These are phyloP conservation scores for Asobara japonica DNA, from an alignment of 1,140 invertebrate species.

Conservation along the genomic window DNA sequence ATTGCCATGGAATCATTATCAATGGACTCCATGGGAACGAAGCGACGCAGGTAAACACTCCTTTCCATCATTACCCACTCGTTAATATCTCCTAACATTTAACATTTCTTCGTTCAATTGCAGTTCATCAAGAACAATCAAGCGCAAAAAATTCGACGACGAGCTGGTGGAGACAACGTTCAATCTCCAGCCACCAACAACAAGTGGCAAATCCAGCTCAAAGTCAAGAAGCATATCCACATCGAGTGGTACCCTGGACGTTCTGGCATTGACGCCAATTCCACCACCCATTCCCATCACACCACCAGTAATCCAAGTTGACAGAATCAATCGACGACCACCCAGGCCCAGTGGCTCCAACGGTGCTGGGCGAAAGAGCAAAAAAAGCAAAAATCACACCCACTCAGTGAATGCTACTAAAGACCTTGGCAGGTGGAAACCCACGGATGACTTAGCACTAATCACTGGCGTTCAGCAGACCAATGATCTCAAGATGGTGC, in stretches of 20 bases:
- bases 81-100: too few relatives aligned
- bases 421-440: slow-evolving; percentile 96
- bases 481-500: slow-evolving; percentile 71
- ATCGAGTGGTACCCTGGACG: slow-evolving; percentile 59
- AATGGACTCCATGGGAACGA: slow-evolving; percentile 58
- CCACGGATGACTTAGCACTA: slow-evolving; percentile 93
- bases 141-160: slow-evolving; percentile 95
- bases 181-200: slow-evolving; percentile 75
- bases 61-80: neutral
- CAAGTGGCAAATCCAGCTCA: slow-evolving; percentile 70
- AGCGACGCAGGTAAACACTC: slow-evolving; percentile 54
- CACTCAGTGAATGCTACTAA: slow-evolving; percentile 71
- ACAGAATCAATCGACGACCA: slow-evolving; percentile 54
- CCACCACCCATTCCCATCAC: slow-evolving; percentile 45
- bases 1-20: slow-evolving; percentile 55
- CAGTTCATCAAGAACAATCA: slow-evolving; percentile 92
- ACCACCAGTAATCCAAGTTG: slow-evolving; percentile 54
- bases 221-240: slow-evolving; percentile 65
- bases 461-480: slow-evolving; percentile 94
- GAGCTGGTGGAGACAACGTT: slow-evolving; percentile 87
- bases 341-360: slow-evolving; percentile 55
- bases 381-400: slow-evolving; percentile 63
- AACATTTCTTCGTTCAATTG: neutral
- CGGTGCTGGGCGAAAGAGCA: slow-evolving; percentile 59
- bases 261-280: slow-evolving; percentile 59